Base-by-base conservation (phyloP, 2,888 invertebrate genomes). In the Emmelina monodactyla region DNA sequence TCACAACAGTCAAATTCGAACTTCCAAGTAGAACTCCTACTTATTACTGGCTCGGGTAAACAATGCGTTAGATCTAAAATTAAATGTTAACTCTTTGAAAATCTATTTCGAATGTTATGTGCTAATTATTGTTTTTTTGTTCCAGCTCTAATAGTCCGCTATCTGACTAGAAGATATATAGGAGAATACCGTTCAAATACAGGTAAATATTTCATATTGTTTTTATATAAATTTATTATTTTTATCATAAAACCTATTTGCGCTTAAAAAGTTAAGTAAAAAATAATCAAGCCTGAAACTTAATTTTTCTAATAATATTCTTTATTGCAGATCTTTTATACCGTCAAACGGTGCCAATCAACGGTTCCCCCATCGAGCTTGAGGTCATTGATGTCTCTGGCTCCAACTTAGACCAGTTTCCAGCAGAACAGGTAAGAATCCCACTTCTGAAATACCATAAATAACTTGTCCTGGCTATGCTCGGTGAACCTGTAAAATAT, bases 181-280 rank as follows among this genome's bases (percentile, higher is more conserved):
- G 90, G 90, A 40, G 90, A 91, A 82, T 90, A 91, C 66, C 85
- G 89, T 55, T 89, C 89, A 51, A 89, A 89, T 55, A 88, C 89
- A 79, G 88, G 88, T 88, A 62, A 78, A 19, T 19, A 19, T n/a
- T n/a, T n/a, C 6, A 19, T 19, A 19, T 19, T 19, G 19, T 19
- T 19, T 19, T 19, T 19, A 6, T 19, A 19, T 19, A 19, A 25
- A 19, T 5, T 19, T 9, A 9, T 6, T 19, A 19, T 6, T 19
- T 19, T 19, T 5, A 19, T 5, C 9, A 19, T 6, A 19, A 19
- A 19, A 19, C 19, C 5, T 9, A 9, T n/a, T n/a, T n/a, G n/a
- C 9, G 9, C 9, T 9, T 19, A 19, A 19, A 19, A 5, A 19
- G 19, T 19, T 19, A 9, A 19, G 9, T 6, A 19, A 25, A 25